phyloP scores from a whole-genome alignment of 2,797 vertebrate genomes.

The Acanthurus leucopareius region DNA sequence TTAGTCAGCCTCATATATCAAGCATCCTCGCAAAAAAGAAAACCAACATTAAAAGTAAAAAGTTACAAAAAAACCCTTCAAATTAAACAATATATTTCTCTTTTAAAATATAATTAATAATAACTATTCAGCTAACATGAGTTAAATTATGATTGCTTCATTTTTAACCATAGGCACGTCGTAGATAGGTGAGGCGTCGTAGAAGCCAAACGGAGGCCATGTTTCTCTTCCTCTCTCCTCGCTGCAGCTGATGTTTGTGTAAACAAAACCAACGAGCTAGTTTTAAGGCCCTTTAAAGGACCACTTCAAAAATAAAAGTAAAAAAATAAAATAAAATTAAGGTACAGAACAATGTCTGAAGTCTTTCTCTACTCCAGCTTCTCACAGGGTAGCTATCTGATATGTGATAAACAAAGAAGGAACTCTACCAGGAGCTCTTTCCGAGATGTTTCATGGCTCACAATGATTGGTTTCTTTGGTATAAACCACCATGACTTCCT shows the following conservation, averaged over 20 bases:
- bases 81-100: constrained; percentile 82
- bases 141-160: constrained; percentile 88
- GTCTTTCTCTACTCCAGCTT: constrained; percentile 46
- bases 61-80: constrained; percentile 78
- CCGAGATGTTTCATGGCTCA: constrained; percentile 66
- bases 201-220: constrained; percentile 70
- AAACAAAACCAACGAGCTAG: constrained; percentile 80
- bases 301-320: constrained; percentile 37
- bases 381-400: constrained; percentile 47
- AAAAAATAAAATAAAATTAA: constrained; percentile 9
- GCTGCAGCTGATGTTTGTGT: constrained; percentile 75
- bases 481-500: constrained; percentile 72
- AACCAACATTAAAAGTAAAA: constrained; percentile 81
- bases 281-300: constrained; percentile 42
- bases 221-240: constrained; percentile 57
- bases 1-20: constrained; percentile 80
- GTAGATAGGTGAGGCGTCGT: constrained; percentile 83
- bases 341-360: constrained; percentile 27
- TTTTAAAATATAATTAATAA: constrained; percentile 86
- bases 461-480: constrained; percentile 85
- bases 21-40: constrained; percentile 70
- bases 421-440: constrained; percentile 47
- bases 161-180: constrained; percentile 88
- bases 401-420: constrained; percentile 47
- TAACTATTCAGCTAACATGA: constrained; percentile 81